Base-by-base conservation (phyloP, 2,797 vertebrate genomes). In the Mallotus villosus region DNA sequence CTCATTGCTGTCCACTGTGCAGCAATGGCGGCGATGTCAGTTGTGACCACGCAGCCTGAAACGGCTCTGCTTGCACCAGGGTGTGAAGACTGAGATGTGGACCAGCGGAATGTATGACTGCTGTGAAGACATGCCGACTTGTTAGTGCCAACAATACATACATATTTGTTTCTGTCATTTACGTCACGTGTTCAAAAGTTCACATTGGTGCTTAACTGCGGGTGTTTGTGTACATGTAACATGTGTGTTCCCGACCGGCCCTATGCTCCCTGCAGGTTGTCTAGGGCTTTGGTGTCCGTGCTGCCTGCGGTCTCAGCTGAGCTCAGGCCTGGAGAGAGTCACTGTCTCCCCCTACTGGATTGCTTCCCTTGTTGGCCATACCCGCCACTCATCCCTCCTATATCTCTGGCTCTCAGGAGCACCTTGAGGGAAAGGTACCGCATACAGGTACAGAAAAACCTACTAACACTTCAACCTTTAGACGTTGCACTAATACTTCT, bases 291-390 rank as follows among this genome's bases (percentile, higher is more conserved):
- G 84, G 84, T 89, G 85, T 27, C 68, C 83, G 5, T 83, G 67
- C 0, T 89, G 86, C 61, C 64, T 88, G 63, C 81, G 78, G 74
- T 89, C 85, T 29, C 73, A 63, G 21, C 84, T 84, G 32, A 73
- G 62, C 11, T 68, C 85, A 51, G 81, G 86, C 1, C 86, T 64
- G 86, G 86, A 32, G 89, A 90, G 74, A 84, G 86, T n/a, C 51
- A 82, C 34, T 89, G 85, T 51, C 83, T 90, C 73, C 87, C 86
- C 27, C 71, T 90, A 68, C 37, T 89, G 80, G 84, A 90, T 24
- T 78, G 0, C n/a, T 46, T 4, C 46, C 29, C 69, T 34, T n/a
- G 58, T 21, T 7, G 1, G 64, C n/a, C n/a, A n/a, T n/a, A n/a
- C n/a, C n/a, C n/a, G n/a, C n/a, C n/a, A 34, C 0, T 71, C 0